Percentiles rank a stretch among this genome's conserved stretches.
Conservation (phyloP, 1,140 invertebrate species). For the Eumeta japonica region DNA sequence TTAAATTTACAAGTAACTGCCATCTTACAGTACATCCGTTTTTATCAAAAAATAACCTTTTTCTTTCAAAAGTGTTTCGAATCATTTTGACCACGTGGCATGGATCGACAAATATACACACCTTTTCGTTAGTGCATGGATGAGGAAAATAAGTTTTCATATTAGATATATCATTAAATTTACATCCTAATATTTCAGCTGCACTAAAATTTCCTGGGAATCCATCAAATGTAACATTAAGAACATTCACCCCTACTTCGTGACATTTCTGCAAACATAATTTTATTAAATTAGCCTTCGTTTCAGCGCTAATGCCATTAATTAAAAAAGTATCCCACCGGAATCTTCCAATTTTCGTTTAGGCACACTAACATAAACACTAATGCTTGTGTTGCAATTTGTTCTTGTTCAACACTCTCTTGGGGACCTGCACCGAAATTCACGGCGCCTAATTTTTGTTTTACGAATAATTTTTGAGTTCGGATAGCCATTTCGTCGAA, state of each 20-base stretch:
- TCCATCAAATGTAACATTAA: conserved; percentile 17
- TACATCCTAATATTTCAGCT: conserved; percentile 14
- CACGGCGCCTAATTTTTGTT: no score
- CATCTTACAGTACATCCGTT: not conserved
- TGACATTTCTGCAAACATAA: conserved; percentile 16
- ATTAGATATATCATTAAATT: conserved; percentile 5
- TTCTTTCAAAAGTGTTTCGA: conserved; percentile 10
- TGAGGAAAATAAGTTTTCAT: conserved; percentile 15
- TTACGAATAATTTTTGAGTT: no score
- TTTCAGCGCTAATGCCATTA: conserved; percentile 8
- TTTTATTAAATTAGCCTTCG: conserved; percentile 15
- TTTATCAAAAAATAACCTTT: conserved; percentile 5
- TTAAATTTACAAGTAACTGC: conserved; percentile 2
- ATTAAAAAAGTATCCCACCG: conserved; percentile 17
- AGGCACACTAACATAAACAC: conserved; percentile 13
- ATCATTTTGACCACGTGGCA: conserved; percentile 14
- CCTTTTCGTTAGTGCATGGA: conserved; percentile 6
- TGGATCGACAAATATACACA: conserved; percentile 12
- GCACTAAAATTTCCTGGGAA: conserved; percentile 12
- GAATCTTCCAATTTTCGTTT: conserved; percentile 17
- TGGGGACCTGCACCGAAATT: no score
- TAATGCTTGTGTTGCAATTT: conserved; percentile 11
- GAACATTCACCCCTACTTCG: conserved; percentile 16
- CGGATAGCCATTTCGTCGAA: no score
- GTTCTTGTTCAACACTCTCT: no score